phyloP scores from a whole-genome alignment of 2,888 invertebrate species.

The Euplagia quadripunctaria region DNA sequence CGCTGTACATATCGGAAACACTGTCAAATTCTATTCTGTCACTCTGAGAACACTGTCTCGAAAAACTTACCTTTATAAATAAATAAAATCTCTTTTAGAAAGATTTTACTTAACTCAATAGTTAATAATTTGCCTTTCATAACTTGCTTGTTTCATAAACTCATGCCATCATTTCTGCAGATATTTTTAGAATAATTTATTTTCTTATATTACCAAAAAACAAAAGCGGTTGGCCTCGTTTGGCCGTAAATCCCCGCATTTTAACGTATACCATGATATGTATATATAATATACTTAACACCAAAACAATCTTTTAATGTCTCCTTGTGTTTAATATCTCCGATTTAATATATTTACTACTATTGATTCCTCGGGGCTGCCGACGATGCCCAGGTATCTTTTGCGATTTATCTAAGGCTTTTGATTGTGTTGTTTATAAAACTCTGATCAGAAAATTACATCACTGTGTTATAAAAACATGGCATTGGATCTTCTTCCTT shows the following conservation, averaged over 20 bases:
- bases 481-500: too few species aligned
- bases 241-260: neutral
- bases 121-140: neutral
- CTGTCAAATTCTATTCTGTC: neutral
- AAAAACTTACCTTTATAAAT: neutral
- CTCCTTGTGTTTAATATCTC: too few species aligned
- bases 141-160: neutral
- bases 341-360: too few species aligned
- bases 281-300: too few species aligned
- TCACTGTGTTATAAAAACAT: too few species aligned
- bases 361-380: too few species aligned
- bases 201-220: neutral
- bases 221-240: neutral
- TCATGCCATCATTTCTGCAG: neutral
- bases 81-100: neutral
- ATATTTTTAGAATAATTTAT: neutral
- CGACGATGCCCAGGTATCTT: too few species aligned
- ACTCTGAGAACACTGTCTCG: neutral
- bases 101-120: neutral
- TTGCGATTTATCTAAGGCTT: too few species aligned
- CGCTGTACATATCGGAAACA: conserved; percentile 5
- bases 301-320: too few species aligned
- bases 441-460: too few species aligned
- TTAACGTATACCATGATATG: neutral
- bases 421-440: too few species aligned